Evolutionary conservation across 2,888 invertebrate genomes (phyloP).

Genomic region (Plagodis pulveraria): DNA sequence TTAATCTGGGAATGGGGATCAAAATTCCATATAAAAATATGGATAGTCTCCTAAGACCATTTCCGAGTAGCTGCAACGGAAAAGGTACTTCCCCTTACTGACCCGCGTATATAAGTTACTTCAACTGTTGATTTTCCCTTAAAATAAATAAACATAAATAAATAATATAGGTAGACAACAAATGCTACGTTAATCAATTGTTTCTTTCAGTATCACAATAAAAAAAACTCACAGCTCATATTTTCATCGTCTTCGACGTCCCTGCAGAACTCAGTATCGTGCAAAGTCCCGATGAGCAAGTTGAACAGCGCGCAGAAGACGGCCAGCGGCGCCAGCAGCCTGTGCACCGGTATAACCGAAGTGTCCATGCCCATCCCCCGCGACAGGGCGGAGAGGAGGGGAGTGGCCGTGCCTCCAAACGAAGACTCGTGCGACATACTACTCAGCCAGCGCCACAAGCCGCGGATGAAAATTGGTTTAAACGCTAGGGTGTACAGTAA

Average conservation of each 20-base stretch:
- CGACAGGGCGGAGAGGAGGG: conserved; percentile 87
- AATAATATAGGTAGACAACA: too few relatives aligned
- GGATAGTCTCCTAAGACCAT: too few relatives aligned
- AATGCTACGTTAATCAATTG: too few relatives aligned
- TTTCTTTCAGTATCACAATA: too few relatives aligned
- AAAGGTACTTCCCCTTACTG: too few relatives aligned
- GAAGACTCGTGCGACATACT: conserved; percentile 67
- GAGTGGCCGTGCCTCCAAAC: conserved; percentile 78
- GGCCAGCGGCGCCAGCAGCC: conserved; percentile 91
- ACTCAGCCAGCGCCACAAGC: conserved; percentile 88
- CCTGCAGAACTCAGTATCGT: conserved; percentile 92
- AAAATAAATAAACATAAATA: too few relatives aligned
- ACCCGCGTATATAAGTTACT: too few relatives aligned
- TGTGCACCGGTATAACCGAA: conserved; percentile 86
- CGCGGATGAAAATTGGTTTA: conserved; percentile 90
- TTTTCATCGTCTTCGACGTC: conserved; percentile 77
- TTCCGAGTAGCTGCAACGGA: too few relatives aligned
- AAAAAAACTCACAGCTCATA: conserved; percentile 57
- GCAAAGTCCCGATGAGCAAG: conserved; percentile 91
- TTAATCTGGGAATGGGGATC: too few relatives aligned
- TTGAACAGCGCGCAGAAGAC: conserved; percentile 94
- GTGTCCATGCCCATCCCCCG: conserved; percentile 86
- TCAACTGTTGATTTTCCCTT: too few relatives aligned
- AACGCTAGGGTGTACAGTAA: conserved; percentile 92
- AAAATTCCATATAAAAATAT: too few relatives aligned